Evolutionary conservation across 2,888 invertebrate genomes (phyloP).

Genomic region (Liopterus haemorrhoidalis): DNA sequence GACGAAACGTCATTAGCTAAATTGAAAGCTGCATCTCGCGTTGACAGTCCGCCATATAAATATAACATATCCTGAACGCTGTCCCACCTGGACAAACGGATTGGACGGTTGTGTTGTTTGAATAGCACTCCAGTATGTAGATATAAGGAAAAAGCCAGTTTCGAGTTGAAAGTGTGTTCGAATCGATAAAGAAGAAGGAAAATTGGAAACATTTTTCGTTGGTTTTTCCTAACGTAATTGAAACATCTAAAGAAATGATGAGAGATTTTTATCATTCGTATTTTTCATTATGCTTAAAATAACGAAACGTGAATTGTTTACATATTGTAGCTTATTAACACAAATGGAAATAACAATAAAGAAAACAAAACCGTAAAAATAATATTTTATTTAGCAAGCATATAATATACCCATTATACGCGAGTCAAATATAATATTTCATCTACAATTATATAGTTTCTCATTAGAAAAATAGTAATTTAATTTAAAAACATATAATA

Average conservation of each 20-base stretch:
- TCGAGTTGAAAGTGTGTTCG: slow-evolving; percentile 42
- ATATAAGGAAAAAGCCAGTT: slow-evolving; percentile 42
- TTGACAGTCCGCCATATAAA: slow-evolving; percentile 37
- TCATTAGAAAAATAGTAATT: no score
- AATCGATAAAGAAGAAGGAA: slow-evolving; percentile 43
- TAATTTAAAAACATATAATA: no score
- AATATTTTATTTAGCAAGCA: no score
- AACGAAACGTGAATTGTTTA: no score
- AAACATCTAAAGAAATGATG: slow-evolving; percentile 16
- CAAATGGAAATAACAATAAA: no score
- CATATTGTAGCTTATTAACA: no score
- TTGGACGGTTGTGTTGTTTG: slow-evolving; percentile 42
- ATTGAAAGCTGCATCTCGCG: slow-evolving; percentile 48
- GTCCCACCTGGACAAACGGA: slow-evolving; percentile 28
- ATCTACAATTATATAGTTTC: no score
- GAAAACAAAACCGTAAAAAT: no score
- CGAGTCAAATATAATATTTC: no score
- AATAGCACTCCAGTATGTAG: slow-evolving; percentile 48
- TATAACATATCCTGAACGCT: slow-evolving; percentile 28
- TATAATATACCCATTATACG: no score
- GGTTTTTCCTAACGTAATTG: slow-evolving; percentile 19
- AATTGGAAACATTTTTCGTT: slow-evolving; percentile 35
- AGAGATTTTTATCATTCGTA: slow-evolving; percentile 10
- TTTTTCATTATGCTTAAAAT: no score
- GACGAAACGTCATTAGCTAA: slow-evolving; percentile 48